Evolutionary conservation across 2,888 invertebrate species (phyloP).

Genomic region (Deilephila elpenor): DNA sequence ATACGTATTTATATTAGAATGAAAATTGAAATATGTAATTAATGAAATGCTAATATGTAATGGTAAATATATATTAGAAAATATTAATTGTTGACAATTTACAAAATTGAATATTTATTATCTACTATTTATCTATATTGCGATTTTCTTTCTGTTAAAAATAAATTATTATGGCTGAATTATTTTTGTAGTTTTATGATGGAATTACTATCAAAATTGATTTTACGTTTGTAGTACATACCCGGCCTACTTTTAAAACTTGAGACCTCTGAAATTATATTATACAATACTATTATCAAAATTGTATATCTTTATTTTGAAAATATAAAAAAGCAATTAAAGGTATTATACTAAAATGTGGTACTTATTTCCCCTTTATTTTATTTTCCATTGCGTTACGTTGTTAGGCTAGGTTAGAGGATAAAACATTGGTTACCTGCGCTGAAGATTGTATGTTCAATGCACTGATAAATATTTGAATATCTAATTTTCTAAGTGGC

Average conservation of each 20-base stretch:
- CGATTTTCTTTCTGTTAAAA: background rate
- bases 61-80: background rate
- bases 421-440: too few relatives aligned
- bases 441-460: too few relatives aligned
- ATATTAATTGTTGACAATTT: background rate
- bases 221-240: background rate
- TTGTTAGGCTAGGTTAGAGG: too few relatives aligned
- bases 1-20: background rate
- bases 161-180: too few relatives aligned
- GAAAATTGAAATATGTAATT: background rate
- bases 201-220: background rate
- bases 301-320: conserved; percentile 6
- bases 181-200: background rate
- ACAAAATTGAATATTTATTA: background rate
- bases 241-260: conserved; percentile 12
- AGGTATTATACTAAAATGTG: background rate
- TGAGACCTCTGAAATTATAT: background rate
- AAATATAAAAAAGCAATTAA: conserved; percentile 11
- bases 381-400: too few relatives aligned
- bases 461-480: too few relatives aligned
- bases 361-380: background rate
- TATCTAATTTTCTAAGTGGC: too few relatives aligned
- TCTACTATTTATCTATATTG: background rate
- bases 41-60: background rate
- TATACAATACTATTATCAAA: background rate